Base-by-base conservation (phyloP, 2,797 vertebrate species). In the Urophycis tenuis region DNA sequence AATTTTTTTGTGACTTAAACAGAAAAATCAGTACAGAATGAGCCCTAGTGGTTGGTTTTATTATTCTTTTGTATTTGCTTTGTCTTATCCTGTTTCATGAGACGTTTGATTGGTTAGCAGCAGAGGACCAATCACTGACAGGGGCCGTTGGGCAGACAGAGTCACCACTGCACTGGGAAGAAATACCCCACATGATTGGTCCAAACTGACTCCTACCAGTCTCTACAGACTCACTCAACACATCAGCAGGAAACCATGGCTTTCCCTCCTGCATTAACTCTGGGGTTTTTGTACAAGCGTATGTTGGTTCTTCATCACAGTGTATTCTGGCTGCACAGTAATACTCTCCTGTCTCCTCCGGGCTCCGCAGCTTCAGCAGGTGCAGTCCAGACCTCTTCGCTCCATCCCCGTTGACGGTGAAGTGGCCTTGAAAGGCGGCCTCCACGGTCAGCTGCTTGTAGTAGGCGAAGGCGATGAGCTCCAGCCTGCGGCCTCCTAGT, bases 271-370 rank as follows among this genome's bases (percentile, higher is more conserved):
- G 22, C 25, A n/a, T 9, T 60, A 60, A 60, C 53, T 60, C 22
- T 9, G 53, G 53, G 22, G 53, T 25, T 60, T 60, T 60, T 60
- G 53, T 60, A 60, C 1, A 5, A 60, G 53, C 22, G 22, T 10
- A 60, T 8, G 2, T n/a, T 25, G 53, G 53, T n/a, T n/a, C 53
- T 60, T 60, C 22, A 60, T 60, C 53, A 60, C 53, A 9, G 53
- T 60, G 53, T 22, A 60, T 10, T 0, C 53, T 60, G 7, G 53
- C 53, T n/a, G 53, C 53, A 60, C 53, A 60, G 74, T 82, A 32
- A 70, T 32, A 70, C 67, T 70, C 67, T n/a, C 29, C 67, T 30
- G 67, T 70, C 14, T 70, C 67, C 10, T 70, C 67, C 11, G 67
- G 67, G 25, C 67, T 14, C 67, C 29, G 10, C 67, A 31, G 67